Evolutionary conservation across 64 coral and sea anemone genomes (phyloP).

Genomic region (Astreopora myriophthalma): DNA sequence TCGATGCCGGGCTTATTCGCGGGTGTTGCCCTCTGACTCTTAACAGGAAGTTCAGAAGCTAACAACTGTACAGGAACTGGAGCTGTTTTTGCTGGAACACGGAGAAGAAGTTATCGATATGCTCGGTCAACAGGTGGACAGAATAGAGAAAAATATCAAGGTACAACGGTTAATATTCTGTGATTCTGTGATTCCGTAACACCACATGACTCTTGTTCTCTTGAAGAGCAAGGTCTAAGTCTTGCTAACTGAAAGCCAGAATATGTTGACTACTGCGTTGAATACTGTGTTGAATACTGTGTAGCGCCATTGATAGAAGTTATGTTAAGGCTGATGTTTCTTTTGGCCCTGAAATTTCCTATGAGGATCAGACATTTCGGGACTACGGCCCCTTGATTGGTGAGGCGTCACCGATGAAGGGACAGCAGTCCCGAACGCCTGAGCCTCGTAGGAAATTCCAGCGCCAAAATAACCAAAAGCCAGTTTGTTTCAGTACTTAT

Average conservation of each 20-base stretch:
- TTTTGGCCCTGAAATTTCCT: no score
- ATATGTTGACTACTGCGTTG: no score
- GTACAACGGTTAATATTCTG: background rate
- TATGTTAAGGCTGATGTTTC: no score
- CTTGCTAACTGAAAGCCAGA: background rate
- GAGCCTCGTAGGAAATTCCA: background rate
- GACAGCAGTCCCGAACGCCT: no score
- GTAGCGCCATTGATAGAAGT: no score
- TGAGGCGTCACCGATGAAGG: no score
- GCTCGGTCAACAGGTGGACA: constrained; percentile 93
- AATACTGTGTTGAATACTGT: no score
- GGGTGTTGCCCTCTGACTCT: background rate
- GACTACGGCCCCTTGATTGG: no score
- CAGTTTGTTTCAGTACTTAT: background rate
- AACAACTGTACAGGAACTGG: constrained; percentile 84
- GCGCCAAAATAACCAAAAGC: background rate
- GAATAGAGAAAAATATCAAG: constrained; percentile 98
- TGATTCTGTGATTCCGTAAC: background rate
- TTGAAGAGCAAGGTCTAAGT: background rate
- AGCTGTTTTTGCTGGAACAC: constrained; percentile 93
- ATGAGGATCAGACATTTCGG: no score
- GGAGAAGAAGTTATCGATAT: constrained; percentile 98
- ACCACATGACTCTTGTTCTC: background rate
- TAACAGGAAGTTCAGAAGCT: constrained; percentile 92
- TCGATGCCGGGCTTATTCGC: background rate